phyloP scores from a whole-genome alignment of 2,797 vertebrate species.

The Silurus lanzhouensis region DNA sequence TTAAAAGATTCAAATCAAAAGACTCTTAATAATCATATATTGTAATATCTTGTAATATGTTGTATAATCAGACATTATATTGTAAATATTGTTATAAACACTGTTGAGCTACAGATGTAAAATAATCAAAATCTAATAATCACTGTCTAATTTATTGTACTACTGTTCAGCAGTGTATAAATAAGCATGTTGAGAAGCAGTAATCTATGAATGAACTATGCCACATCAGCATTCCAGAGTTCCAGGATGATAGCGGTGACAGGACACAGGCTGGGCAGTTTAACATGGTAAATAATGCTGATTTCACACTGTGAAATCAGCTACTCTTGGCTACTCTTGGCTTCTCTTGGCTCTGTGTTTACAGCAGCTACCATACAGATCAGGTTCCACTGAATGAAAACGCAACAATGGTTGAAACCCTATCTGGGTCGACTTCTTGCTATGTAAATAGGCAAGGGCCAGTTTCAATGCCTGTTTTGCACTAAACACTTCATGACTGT shows the following conservation, averaged over 20 bases:
- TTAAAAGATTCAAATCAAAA: too few relatives aligned
- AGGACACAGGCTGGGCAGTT: neutral
- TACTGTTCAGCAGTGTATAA: neutral
- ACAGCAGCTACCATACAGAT: conserved; percentile 43
- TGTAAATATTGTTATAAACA: neutral
- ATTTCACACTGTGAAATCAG: conserved; percentile 45
- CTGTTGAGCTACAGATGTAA: neutral
- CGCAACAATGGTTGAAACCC: conserved; percentile 50
- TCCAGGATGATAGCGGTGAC: conserved; percentile 14
- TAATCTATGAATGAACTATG: neutral
- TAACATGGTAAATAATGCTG: conserved; percentile 40
- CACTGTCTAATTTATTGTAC: neutral
- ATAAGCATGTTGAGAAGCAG: neutral
- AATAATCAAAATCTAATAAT: neutral
- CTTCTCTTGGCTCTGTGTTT: conserved; percentile 13
- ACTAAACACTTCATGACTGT: conserved; percentile 37
- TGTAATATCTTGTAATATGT: too few relatives aligned
- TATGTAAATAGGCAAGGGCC: conserved; percentile 51
- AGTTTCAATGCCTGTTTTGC: conserved; percentile 41
- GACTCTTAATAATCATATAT: too few relatives aligned
- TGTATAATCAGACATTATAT: neutral
- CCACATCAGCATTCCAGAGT: conserved; percentile 35
- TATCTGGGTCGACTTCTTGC: conserved; percentile 35
- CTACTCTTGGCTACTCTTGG: neutral
- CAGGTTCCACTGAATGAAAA: conserved; percentile 41